Base-by-base conservation (phyloP, 2,113 vertebrate species). In the Connochaetes taurinus region DNA sequence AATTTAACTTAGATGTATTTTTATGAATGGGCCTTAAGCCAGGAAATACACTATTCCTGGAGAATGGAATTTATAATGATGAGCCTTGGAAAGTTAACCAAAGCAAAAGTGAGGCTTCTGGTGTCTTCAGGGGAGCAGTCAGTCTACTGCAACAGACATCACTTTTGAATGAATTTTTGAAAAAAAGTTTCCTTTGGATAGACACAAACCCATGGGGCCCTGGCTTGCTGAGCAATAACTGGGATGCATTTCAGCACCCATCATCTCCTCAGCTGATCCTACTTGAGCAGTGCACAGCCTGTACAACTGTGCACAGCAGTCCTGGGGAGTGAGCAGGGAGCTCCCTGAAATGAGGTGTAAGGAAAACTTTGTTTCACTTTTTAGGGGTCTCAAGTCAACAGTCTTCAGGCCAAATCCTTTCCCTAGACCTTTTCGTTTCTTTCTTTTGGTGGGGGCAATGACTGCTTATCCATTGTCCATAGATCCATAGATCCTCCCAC, bases 401-500 rank as follows among this genome's bases (percentile, higher is more conserved):
- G 36, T 23, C 7, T 74, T 33, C 52, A 55, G 86, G 58, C 15
- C 14, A 27, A 45, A 36, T 62, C 17, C 47, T 25, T 31, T 60
- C 50, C 25, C 50, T 83, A 53, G 78, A 23, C n/a, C n/a, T 55
- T 31, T 52, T 29, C n/a, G n/a, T 40, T 5, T 58, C 21, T 16
- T 33, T 50, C 53, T 50, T 53, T 23, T 3, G n/a, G 4, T 19
- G 16, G 3, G 31, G 29, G 7, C 36, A 36, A 19, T 9, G 10
- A 80, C 0, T 53, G 50, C 50, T 45, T 4, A 23, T 17, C 62
- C 29, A 6, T 15, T 2, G 25, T 23, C 78, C 17, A 25, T 7
- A 25, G 31, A 53, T 53, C 19, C 50, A 5, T 1, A 31, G n/a
- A 15, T 2, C 19, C 2, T 1, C 1, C 21, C 1, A 1, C 47